These are phyloP conservation scores for Brachymystax lenok DNA, from an alignment of 2,797 vertebrate genomes.

Conservation along the genomic window DNA sequence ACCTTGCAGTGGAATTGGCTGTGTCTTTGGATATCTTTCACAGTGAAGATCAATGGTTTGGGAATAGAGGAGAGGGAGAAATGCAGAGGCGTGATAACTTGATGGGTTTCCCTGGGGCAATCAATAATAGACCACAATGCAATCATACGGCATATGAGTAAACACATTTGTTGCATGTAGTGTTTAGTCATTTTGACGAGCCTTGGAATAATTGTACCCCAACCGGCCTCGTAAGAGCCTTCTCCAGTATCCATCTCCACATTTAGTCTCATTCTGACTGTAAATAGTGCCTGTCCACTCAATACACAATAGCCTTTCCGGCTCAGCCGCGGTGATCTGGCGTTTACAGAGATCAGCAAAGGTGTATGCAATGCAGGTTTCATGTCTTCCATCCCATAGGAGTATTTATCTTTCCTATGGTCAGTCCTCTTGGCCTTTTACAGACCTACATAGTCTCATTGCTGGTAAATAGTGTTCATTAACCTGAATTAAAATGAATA, in stretches of 20 bases:
- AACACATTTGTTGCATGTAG: not conserved
- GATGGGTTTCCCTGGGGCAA: not conserved
- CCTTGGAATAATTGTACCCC: not conserved
- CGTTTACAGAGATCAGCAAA: slow-evolving; percentile 5
- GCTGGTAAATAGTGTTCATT: slow-evolving; percentile 19
- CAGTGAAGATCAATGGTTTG: not conserved
- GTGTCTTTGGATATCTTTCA: not conserved
- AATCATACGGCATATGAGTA: not conserved
- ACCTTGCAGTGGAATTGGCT: not conserved
- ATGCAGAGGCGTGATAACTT: not conserved
- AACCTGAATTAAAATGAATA: slow-evolving; percentile 16
- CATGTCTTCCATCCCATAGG: not conserved
- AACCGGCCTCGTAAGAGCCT: not conserved
- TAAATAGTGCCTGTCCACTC: not conserved
- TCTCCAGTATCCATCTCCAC: not conserved
- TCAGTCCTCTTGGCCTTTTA: not conserved
- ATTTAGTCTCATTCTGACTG: not conserved
- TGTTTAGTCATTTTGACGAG: not conserved
- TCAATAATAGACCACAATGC: not conserved
- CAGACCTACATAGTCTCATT: not conserved
- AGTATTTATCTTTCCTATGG: slow-evolving; percentile 8
- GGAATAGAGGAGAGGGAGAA: not conserved
- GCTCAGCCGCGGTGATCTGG: not conserved
- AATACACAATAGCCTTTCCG: not conserved
- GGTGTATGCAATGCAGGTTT: not conserved